phyloP scores from a whole-genome alignment of 2,113 vertebrate species.

The Spea bombifrons region DNA sequence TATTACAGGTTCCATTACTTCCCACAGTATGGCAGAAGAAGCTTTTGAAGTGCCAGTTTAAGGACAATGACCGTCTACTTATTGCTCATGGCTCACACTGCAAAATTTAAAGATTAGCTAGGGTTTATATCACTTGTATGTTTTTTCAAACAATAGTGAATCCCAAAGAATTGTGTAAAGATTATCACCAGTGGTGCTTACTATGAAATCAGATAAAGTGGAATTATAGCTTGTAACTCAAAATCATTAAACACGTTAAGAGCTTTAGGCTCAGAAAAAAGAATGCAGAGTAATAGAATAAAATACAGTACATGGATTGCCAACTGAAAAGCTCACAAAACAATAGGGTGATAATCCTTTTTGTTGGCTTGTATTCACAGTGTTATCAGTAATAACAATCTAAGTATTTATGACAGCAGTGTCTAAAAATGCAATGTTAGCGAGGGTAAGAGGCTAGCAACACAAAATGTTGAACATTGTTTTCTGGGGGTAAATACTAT shows the following conservation, averaged over 20 bases:
- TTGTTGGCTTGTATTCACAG: neutral
- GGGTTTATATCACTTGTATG: conserved; percentile 9
- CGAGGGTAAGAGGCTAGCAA: too few species aligned
- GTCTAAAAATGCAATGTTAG: neutral
- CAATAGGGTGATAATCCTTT: neutral
- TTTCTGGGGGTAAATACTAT: too few species aligned
- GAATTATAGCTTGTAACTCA: neutral
- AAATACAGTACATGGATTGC: neutral
- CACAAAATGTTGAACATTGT: too few species aligned
- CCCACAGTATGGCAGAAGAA: conserved; percentile 2
- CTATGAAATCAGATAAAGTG: conserved; percentile 45
- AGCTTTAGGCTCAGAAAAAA: neutral
- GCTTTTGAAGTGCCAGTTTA: conserved; percentile 6
- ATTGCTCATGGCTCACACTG: conserved; percentile 19
- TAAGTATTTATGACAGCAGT: neutral
- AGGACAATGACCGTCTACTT: conserved; percentile 20
- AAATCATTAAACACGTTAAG: conserved; percentile 38
- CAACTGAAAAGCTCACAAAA: neutral
- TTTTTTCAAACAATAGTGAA: conserved; percentile 28
- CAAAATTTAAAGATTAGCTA: conserved; percentile 29
- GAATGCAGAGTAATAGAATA: conserved; percentile 19
- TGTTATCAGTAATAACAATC: neutral
- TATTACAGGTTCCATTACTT: too few species aligned
- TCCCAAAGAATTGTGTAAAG: conserved; percentile 12
- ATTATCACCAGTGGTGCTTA: conserved; percentile 20